Evolutionary conservation across 2,888 invertebrate species (phyloP).

Genomic region (Scaptomyza flava): DNA sequence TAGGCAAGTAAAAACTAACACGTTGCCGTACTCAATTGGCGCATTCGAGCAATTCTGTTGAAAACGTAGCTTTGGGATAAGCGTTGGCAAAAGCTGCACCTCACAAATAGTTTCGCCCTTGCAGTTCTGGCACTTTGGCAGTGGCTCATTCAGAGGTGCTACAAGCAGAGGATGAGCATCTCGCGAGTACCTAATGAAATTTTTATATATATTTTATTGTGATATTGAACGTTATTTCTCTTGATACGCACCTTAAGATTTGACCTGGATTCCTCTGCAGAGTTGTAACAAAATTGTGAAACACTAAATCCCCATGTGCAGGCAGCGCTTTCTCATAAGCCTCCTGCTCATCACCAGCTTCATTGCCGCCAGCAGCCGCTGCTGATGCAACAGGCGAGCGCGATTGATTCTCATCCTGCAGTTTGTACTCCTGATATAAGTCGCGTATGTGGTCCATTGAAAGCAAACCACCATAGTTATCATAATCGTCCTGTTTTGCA

Average conservation of each 20-base stretch:
- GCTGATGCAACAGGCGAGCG: conserved; percentile 72
- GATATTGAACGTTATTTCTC: not conserved
- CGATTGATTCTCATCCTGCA: conserved; percentile 83
- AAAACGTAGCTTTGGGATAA: conserved; percentile 89
- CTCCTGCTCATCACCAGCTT: conserved; percentile 85
- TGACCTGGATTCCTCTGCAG: conserved; percentile 92
- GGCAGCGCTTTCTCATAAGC: conserved; percentile 92
- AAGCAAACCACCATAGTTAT: conserved; percentile 78
- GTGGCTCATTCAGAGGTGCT: conserved; percentile 87
- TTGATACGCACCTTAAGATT: conserved; percentile 88
- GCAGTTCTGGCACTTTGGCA: conserved; percentile 88
- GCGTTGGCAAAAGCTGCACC: conserved; percentile 92
- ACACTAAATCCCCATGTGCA: conserved; percentile 92
- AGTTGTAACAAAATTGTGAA: conserved; percentile 91
- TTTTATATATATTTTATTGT: too few species aligned
- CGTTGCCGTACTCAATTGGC: conserved; percentile 93
- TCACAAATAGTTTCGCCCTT: conserved; percentile 91
- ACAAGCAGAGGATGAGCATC: conserved; percentile 89
- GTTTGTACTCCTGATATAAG: conserved; percentile 87
- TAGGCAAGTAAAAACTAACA: conserved; percentile 92
- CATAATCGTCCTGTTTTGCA: conserved; percentile 81
- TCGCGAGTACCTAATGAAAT: conserved; percentile 89
- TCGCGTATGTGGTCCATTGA: conserved; percentile 87
- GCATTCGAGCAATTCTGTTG: conserved; percentile 86
- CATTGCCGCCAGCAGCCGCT: conserved; percentile 47